Conservation (phyloP, 2,113 vertebrate genomes). For the Regulus satrapa region DNA sequence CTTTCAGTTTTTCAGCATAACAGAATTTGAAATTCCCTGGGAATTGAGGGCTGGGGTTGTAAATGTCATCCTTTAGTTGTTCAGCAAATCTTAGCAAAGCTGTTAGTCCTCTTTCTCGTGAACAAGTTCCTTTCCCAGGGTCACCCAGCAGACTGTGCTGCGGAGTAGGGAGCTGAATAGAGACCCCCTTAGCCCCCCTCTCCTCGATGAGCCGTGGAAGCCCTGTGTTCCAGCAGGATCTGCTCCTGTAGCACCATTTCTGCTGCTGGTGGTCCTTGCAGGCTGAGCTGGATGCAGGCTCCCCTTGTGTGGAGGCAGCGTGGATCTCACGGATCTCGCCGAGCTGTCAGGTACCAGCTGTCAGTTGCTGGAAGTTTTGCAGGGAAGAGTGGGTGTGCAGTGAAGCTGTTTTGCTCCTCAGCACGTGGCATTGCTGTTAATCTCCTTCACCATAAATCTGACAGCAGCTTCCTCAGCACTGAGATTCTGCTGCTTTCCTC, state of each 20-base stretch:
- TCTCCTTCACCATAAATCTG: constrained; percentile 6
- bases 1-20: background rate
- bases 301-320: background rate
- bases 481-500: background rate
- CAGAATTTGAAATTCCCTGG: background rate
- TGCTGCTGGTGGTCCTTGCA: background rate
- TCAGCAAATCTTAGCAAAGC: background rate
- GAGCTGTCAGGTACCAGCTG: constrained; percentile 25
- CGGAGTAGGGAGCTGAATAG: background rate
- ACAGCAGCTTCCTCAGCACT: constrained; percentile 10
- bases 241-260: background rate
- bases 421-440: constrained; percentile 11
- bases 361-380: constrained; percentile 31
- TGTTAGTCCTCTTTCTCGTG: background rate
- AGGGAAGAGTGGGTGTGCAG: constrained; percentile 21
- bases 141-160: background rate
- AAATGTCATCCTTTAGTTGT: background rate
- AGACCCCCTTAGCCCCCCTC: background rate
- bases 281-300: background rate
- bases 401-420: constrained; percentile 25
- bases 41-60: background rate
- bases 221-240: background rate
- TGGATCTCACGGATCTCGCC: background rate
- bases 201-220: background rate
- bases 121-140: background rate